Conservation (phyloP, 1,140 invertebrate species). For the Ectropis grisescens region DNA sequence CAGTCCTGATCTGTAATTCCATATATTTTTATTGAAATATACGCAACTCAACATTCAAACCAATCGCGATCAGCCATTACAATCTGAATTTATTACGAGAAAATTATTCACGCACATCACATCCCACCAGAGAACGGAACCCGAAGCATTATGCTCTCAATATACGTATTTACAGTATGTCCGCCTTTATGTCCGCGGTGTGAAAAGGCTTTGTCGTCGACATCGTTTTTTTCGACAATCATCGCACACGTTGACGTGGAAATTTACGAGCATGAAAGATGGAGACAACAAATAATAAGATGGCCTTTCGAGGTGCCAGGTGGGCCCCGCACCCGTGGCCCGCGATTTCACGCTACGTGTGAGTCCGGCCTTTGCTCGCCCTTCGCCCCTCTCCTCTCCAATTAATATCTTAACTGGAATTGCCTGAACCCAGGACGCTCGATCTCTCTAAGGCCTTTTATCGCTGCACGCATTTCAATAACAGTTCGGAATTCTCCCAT, state of each 20-base stretch:
- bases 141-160: slow-evolving; percentile 24
- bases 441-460: slow-evolving; percentile 26
- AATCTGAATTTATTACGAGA: slow-evolving; percentile 67
- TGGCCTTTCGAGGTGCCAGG: slow-evolving; percentile 40
- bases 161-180: slow-evolving; percentile 35
- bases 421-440: slow-evolving; percentile 25
- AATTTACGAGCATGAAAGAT: slow-evolving; percentile 66
- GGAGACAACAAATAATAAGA: slow-evolving; percentile 66
- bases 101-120: slow-evolving; percentile 66
- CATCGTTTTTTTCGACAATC: slow-evolving; percentile 58
- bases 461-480: slow-evolving; percentile 27
- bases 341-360: slow-evolving; percentile 65
- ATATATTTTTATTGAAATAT: slow-evolving; percentile 49
- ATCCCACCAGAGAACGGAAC: slow-evolving; percentile 24
- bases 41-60: slow-evolving; percentile 46
- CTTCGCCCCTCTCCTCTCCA: slow-evolving; percentile 21
- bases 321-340: slow-evolving; percentile 45
- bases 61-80: slow-evolving; percentile 57
- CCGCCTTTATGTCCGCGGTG: slow-evolving; percentile 47
- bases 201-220: slow-evolving; percentile 60
- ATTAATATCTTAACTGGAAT: slow-evolving; percentile 59
- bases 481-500: slow-evolving; percentile 22
- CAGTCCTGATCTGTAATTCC: slow-evolving; percentile 26
- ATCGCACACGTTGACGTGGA: slow-evolving; percentile 65
- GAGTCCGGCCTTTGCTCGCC: slow-evolving; percentile 28